Conservation (phyloP, 2,113 vertebrate genomes). For the Toxotes jaculatrix region DNA sequence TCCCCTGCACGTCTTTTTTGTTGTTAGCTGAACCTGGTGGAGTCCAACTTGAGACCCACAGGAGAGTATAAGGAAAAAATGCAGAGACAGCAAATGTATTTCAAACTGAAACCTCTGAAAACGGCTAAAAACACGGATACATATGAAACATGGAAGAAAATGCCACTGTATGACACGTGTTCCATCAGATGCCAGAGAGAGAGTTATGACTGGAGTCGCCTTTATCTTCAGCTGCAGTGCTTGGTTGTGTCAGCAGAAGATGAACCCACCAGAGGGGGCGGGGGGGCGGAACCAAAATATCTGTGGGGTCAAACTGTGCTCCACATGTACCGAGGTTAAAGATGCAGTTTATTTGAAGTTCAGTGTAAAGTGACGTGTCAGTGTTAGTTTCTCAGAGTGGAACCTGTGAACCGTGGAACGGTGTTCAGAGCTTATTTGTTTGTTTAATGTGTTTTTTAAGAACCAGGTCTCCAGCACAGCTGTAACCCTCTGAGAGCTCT, state of each 20-base stretch:
- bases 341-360: background rate
- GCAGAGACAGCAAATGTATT: background rate
- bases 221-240: slow-evolving; percentile 23
- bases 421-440: background rate
- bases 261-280: slow-evolving; percentile 32
- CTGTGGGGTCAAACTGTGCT: background rate
- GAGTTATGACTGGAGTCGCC: slow-evolving; percentile 26
- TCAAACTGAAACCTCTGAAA: background rate
- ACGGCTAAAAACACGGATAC: background rate
- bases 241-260: slow-evolving; percentile 52
- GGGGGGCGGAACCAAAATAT: slow-evolving; percentile 28
- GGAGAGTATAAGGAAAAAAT: background rate
- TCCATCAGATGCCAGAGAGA: slow-evolving; percentile 25
- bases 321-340: background rate
- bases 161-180: background rate
- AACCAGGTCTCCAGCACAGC: background rate
- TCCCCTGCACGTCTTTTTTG: background rate
- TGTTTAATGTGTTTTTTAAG: background rate
- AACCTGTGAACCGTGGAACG: background rate
- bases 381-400: background rate
- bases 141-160: background rate
- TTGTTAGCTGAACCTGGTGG: slow-evolving; percentile 25
- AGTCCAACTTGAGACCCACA: slow-evolving; percentile 6
- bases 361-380: no score
- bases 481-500: background rate